phyloP scores from a whole-genome alignment of 2,113 vertebrate genomes.

The Microcebus murinus region DNA sequence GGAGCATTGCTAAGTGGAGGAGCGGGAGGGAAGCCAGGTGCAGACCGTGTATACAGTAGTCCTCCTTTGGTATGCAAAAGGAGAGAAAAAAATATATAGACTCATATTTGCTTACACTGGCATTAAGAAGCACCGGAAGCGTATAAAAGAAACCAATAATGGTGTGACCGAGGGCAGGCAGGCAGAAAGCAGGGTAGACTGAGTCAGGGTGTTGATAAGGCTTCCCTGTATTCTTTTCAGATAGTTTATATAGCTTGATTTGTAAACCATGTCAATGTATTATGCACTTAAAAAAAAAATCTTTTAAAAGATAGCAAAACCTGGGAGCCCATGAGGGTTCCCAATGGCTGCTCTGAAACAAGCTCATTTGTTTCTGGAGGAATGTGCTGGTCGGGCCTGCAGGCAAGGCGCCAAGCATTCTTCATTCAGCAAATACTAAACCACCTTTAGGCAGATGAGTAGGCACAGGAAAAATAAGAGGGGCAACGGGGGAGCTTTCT shows the following conservation, averaged over 20 bases:
- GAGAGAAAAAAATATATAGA: not conserved
- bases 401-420: not conserved
- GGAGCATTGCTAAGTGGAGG: fast-evolving
- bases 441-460: not conserved
- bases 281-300: not conserved
- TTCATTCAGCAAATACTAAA: not conserved
- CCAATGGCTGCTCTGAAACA: not conserved
- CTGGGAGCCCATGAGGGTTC: not conserved
- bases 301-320: not conserved
- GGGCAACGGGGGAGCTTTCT: not conserved
- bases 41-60: fast-evolving
- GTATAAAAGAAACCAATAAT: not conserved
- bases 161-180: not conserved
- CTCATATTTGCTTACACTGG: not conserved
- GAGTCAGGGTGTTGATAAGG: not conserved
- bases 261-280: not conserved
- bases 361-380: constrained; percentile 19
- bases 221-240: not conserved
- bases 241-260: not conserved
- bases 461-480: not conserved
- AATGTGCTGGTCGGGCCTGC: not conserved
- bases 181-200: too few relatives aligned
- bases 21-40: not conserved
- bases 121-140: not conserved
- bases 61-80: not conserved